Evolutionary conservation across 2,797 vertebrate species (phyloP), one percentile per base, ranked within the genome.

Genomic region (Euphonia xanthogaster): DNA sequence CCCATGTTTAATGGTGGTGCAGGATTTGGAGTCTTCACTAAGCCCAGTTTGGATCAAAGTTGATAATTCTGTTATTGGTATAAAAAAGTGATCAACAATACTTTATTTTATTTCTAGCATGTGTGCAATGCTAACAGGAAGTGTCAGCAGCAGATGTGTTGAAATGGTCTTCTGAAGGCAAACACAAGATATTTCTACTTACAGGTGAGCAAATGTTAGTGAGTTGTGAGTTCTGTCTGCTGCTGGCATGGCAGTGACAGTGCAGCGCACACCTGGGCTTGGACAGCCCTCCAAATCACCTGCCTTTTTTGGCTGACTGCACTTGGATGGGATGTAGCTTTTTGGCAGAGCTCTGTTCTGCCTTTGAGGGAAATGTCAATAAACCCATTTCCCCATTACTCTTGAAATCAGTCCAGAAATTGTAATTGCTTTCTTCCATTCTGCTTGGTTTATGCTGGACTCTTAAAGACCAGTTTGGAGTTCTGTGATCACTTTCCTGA

Each of bases 1-100:
- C 3, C 2, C 1, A 1, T 19, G 1, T 5, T 74, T 80, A 55
- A 25, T 30, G 9, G 2, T 44, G 7, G 15, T 3, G 10, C 31
- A 48, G 7, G 6, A 31, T 63, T 87, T 45, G 5, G 10, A 53
- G 4, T 53, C 12, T 47, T 89, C 20, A 55, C 11, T 8, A 71
- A 81, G 23, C 6, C 57, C 23, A 73, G 14, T 42, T 91, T 42
- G 21, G 39, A 33, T 40, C 14, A 39, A 62, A 78, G 18, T 6
- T 65, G 21, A 24, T 42, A 48, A 63, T 65, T 76, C 8, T 57
- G 27, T 28, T 48, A 61, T 21, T 54, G 30, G 13, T 28, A 35
- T 40, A 7, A 90, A 39, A 51, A 92, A 55, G 23, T 13, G 0
- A 12, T 31, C 14, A 73, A 4, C 3, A 0, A 1, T 45, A 14